Evolutionary conservation across 2,888 invertebrate genomes (phyloP), one percentile per base, ranked within the genome.

Genomic region (Selenia dentaria): DNA sequence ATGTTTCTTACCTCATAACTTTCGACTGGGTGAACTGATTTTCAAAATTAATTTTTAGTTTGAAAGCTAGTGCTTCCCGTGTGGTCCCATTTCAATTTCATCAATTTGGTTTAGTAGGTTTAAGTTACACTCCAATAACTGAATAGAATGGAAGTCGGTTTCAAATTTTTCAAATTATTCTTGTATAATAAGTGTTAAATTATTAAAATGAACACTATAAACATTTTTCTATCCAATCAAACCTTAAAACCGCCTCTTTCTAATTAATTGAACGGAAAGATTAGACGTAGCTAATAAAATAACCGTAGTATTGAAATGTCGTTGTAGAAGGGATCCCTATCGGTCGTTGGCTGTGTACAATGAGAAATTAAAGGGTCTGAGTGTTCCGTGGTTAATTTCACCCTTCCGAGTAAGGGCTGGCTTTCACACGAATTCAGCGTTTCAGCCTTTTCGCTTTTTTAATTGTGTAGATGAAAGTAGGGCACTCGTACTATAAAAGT

Each of bases 321-420:
- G 47, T 52, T 46, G 46, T 37, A 42, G 32, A 33, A 46, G 46
- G 58, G 50, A 22, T 49, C 48, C 49, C 48, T 56, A 56, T 54
- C 52, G 56, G 54, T 59, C 53, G 51, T 58, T 47, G 46, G 54
- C 44, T 46, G 57, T 48, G 52, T 43, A 59, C 56, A 59, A 56
- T 54, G 56, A 34, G 48, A 59, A 56, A 59, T 54, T 52, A 56
- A 56, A 54, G 56, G 59, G 52, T 52, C 48, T 45, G 39, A 59
- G 59, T 48, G 59, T 56, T 54, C 49, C 50, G 56, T 49, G 59
- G 59, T 59, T 54, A 54, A 56, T 59, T 56, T 54, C 32, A 51
- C 59, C 56, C 52, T 59, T 47, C 41, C 50, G 35, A 54, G 32
- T 58, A 48, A 57, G 50, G 51, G 50, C 44, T 18, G 46, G 37